Percentiles rank a stretch among this genome's conserved stretches.
These are phyloP conservation scores for Mactra quadrangularis DNA, from an alignment of 1,140 invertebrate genomes.

Conservation along the genomic window DNA sequence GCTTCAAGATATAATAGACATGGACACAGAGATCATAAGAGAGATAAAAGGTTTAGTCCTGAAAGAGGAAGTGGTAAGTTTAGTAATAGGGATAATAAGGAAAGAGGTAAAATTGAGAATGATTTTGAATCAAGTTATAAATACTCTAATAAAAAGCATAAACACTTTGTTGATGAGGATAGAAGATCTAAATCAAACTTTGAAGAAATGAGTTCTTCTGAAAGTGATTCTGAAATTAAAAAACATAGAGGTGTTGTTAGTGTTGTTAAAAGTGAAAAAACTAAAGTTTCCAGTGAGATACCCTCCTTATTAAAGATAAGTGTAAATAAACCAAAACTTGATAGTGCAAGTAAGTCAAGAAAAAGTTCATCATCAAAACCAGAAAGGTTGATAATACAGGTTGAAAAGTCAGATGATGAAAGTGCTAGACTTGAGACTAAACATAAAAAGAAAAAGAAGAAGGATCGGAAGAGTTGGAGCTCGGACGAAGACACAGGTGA, in stretches of 20 bases:
- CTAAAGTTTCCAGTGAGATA: neutral
- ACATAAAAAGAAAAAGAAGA: slow-evolving; percentile 22
- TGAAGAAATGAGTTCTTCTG: slow-evolving; percentile 41
- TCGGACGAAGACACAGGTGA: slow-evolving; percentile 11
- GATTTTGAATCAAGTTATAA: neutral
- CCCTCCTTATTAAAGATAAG: slow-evolving; percentile 40
- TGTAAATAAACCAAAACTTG: slow-evolving; percentile 30
- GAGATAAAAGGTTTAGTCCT: neutral
- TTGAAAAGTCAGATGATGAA: slow-evolving; percentile 40
- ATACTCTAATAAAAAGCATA: slow-evolving; percentile 23
- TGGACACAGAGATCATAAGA: neutral
- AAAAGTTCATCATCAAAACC: slow-evolving; percentile 1
- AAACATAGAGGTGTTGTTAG: slow-evolving; percentile 44
- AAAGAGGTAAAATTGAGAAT: neutral
- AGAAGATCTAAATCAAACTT: neutral
- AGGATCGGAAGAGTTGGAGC: slow-evolving; percentile 28
- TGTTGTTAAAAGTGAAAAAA: slow-evolving; percentile 24
- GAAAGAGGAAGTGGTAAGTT: neutral
- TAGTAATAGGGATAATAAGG: slow-evolving; percentile 9
- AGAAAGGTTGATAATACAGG: slow-evolving; percentile 43
- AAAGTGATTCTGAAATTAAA: slow-evolving; percentile 33
- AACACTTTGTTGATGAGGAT: slow-evolving; percentile 39
- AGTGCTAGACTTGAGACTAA: neutral
- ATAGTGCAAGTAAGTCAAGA: neutral
- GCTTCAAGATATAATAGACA: neutral